These are phyloP conservation scores for Delphinus delphis DNA, from an alignment of 2,113 vertebrate species.

Conservation along the genomic window DNA sequence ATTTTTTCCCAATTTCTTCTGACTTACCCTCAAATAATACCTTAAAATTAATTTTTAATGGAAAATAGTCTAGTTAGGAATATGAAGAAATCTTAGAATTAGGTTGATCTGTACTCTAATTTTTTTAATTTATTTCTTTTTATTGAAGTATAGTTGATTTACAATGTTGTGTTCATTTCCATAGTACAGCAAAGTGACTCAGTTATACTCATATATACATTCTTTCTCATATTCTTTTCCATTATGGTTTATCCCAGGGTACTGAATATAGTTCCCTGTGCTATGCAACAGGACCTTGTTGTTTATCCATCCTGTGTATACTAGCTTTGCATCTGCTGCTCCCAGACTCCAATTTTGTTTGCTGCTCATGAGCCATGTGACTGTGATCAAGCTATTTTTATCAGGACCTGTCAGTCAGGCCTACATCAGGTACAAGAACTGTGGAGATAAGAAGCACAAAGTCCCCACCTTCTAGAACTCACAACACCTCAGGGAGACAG, in stretches of 20 bases:
- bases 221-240: not conserved
- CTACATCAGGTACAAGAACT: too few species aligned
- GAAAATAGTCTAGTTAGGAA: not conserved
- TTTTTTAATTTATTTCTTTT: not conserved
- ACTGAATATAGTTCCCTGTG: not conserved
- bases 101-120: not conserved
- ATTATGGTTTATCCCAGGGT: not conserved
- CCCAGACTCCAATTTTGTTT: not conserved
- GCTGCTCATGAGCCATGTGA: accelerated
- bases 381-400: not conserved
- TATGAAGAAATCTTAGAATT: not conserved
- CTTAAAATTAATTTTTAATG: not conserved
- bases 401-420: not conserved
- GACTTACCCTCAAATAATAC: not conserved
- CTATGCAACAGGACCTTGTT: not conserved
- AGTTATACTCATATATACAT: not conserved
- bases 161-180: too few species aligned
- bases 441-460: accelerated
- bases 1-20: not conserved
- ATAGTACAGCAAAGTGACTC: not conserved
- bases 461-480: too few species aligned
- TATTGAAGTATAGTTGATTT: not conserved
- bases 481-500: accelerated
- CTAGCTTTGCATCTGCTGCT: not conserved
- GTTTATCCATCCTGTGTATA: not conserved